Conservation (phyloP, 92 coral and sea anemone species). For the Paragorgia papillata region DNA sequence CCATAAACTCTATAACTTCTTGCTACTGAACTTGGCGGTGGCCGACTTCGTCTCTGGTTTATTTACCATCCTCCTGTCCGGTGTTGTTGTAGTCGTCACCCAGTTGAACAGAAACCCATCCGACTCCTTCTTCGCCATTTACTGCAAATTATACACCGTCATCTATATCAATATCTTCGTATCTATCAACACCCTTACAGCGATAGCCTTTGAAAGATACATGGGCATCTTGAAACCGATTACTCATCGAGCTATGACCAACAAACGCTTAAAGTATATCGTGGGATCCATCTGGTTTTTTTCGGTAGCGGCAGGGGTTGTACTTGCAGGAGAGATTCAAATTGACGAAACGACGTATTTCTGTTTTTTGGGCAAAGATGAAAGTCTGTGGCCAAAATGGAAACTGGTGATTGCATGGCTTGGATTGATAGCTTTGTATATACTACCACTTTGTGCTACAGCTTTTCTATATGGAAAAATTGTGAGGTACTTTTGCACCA, state of each 20-base stretch:
- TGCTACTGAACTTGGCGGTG: slow-evolving; percentile 4
- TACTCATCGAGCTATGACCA: slow-evolving; percentile 20
- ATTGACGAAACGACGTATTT: neutral
- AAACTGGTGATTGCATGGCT: slow-evolving; percentile 8
- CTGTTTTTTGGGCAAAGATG: neutral
- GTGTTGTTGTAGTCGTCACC: neutral
- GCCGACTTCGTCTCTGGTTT: slow-evolving; percentile 9
- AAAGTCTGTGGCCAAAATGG: slow-evolving; percentile 1
- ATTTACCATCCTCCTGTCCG: neutral
- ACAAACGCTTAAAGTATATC: slow-evolving; percentile 9
- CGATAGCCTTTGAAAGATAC: neutral
- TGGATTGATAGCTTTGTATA: neutral
- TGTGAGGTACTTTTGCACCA: neutral
- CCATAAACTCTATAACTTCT: slow-evolving; percentile 4
- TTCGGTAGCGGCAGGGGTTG: neutral
- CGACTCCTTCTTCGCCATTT: neutral
- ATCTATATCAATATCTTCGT: neutral
- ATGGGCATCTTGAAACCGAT: slow-evolving; percentile 14
- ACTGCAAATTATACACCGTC: neutral
- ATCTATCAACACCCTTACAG: neutral
- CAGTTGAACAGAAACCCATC: neutral
- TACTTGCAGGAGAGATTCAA: neutral
- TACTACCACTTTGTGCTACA: neutral
- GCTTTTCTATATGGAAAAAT: neutral
- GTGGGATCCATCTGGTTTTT: neutral